Evolutionary conservation across 2,113 vertebrate genomes (phyloP).

Genomic region (Megaceryle torquata): DNA sequence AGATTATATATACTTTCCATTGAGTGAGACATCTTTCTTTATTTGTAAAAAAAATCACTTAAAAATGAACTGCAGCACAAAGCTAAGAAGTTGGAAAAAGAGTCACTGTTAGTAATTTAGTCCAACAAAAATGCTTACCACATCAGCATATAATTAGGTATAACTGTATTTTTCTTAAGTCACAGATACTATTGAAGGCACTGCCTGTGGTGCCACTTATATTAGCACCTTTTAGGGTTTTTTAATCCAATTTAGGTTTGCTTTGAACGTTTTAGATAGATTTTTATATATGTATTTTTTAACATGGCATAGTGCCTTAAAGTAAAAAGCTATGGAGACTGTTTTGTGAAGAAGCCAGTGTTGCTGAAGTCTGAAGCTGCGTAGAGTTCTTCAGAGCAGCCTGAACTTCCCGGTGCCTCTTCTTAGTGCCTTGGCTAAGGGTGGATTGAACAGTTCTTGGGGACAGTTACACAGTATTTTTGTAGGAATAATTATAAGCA

Average conservation of each 20-base stretch:
- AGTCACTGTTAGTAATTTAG: background rate
- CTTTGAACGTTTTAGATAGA: background rate
- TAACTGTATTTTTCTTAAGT: background rate
- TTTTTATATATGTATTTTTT: background rate
- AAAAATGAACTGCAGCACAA: background rate
- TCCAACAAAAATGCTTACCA: background rate
- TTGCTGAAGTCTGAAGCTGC: background rate
- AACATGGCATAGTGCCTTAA: background rate
- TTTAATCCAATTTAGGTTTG: background rate
- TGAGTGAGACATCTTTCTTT: background rate
- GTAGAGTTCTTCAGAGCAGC: background rate
- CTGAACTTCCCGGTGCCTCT: background rate
- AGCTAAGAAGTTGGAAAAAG: background rate
- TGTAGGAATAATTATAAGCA: background rate
- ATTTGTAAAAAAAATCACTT: background rate
- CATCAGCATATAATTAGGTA: background rate
- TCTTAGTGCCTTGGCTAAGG: background rate
- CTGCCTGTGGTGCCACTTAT: background rate
- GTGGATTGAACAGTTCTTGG: background rate
- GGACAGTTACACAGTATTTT: background rate
- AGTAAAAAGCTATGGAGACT: background rate
- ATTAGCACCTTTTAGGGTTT: background rate
- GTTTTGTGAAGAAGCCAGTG: background rate
- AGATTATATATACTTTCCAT: slow-evolving; percentile 51
- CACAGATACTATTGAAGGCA: background rate